Evolutionary conservation across 2,113 vertebrate genomes (phyloP), one percentile per base, ranked within the genome.

Genomic region (Triplophysa tibetana): DNA sequence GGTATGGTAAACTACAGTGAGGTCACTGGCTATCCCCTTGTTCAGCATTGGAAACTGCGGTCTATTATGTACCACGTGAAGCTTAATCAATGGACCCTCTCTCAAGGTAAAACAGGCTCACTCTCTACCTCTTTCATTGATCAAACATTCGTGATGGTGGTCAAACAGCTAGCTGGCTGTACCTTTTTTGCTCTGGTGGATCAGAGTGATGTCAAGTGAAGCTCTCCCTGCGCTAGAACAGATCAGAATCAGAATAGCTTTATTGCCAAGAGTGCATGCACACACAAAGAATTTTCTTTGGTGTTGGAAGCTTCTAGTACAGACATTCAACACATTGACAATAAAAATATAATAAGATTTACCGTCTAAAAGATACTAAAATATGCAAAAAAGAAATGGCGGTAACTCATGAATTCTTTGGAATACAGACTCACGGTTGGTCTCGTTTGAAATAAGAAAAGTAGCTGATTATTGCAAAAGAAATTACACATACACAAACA

Each of bases 1-100:
- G 95, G 95, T 6, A 97, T 98, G 97, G 98, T 99, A 86, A 99
- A 99, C 92, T 99, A 97, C 95, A 99, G 98, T 0, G 98, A 99
- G 87, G 97, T 99, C 60, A 94, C 96, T 0, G 97, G 98, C 0
- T 99, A 99, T 74, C 98, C 98, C 0, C 90, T 98, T 0, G 86
- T 98, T 72, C 98, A 99, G 85, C 95, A 96, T 85, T 99, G 98
- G 98, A 97, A 92, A 79, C 95, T 99, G 5, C 94, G 94, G 54
- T 98, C 97, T 0, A 88, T 96, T 76, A 94, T 97, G 87, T 96
- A 96, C 89, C 97, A 98, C 0, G 95, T 98, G 88, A 96, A 94
- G 74, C 97, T 99, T 90, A 97, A 93, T 89, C 97, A 98, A 85
- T 94, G 94, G 89, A 90, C 94, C 5, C 88, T 98, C 81, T 99